These are phyloP conservation scores for Elysia crispata DNA, from an alignment of 2,888 invertebrate genomes.

Conservation along the genomic window DNA sequence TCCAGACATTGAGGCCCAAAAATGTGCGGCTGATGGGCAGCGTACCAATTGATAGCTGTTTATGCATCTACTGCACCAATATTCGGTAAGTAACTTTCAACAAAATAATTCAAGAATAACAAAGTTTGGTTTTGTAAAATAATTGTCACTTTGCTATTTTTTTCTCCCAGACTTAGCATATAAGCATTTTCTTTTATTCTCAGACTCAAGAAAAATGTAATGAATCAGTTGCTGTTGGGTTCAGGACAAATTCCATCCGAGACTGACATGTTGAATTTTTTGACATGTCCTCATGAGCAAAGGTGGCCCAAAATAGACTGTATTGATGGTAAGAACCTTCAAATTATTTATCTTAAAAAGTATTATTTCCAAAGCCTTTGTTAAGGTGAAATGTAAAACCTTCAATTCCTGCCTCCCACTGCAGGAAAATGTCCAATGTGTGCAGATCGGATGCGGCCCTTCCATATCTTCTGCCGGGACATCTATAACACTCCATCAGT, in stretches of 20 bases:
- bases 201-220: not conserved
- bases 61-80: constrained; percentile 6
- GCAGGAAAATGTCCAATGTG: not conserved
- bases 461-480: not conserved
- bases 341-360: too few relatives aligned
- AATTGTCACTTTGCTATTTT: not conserved
- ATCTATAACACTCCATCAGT: not conserved
- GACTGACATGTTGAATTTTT: not conserved
- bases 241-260: not conserved
- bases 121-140: not conserved
- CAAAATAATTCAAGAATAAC: not conserved
- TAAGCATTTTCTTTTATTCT: not conserved
- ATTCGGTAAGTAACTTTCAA: not conserved
- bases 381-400: not conserved
- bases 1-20: not conserved
- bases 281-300: not conserved
- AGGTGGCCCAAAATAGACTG: not conserved
- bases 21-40: not conserved
- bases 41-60: not conserved
- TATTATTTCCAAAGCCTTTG: too few relatives aligned
- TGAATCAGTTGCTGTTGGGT: not conserved
- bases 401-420: not conserved
- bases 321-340: not conserved
- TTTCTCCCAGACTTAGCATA: not conserved
- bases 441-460: not conserved